Evolutionary conservation across 2,888 invertebrate genomes (phyloP).

Genomic region (Tetragonula carbonaria): DNA sequence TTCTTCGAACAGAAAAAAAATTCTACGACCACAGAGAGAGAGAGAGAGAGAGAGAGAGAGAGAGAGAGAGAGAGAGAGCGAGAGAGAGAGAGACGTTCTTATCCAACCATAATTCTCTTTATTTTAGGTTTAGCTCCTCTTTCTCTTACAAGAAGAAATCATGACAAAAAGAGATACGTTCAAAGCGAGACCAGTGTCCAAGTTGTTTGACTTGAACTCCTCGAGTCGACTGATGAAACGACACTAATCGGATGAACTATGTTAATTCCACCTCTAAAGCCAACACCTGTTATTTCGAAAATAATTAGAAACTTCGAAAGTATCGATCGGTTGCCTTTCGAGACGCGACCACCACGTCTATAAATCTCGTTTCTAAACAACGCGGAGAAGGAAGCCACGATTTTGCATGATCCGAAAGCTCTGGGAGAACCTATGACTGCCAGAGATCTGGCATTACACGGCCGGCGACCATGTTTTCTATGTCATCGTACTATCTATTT

Average conservation of each 20-base stretch:
- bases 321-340: background rate
- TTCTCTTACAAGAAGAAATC: background rate
- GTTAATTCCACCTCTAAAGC: background rate
- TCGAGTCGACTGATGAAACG: background rate
- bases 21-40: background rate
- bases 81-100: background rate
- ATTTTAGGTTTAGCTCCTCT: background rate
- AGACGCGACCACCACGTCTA: slow-evolving; percentile 21
- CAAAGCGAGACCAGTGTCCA: background rate
- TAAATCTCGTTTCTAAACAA: slow-evolving; percentile 15
- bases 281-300: background rate
- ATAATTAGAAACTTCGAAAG: slow-evolving; percentile 6
- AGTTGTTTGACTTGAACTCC: background rate
- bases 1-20: background rate
- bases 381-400: slow-evolving; percentile 43
- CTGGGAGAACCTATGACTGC: slow-evolving; percentile 57
- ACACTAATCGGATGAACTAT: background rate
- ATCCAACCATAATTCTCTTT: no score
- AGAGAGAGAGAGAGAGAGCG: no score
- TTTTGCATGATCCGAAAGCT: slow-evolving; percentile 42
- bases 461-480: background rate
- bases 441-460: slow-evolving; percentile 35
- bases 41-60: no score
- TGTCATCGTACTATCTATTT: slow-evolving; percentile 9
- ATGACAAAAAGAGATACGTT: background rate